phyloP scores from a whole-genome alignment of 2,888 invertebrate species.

The Polydrusus pterygomalis region DNA sequence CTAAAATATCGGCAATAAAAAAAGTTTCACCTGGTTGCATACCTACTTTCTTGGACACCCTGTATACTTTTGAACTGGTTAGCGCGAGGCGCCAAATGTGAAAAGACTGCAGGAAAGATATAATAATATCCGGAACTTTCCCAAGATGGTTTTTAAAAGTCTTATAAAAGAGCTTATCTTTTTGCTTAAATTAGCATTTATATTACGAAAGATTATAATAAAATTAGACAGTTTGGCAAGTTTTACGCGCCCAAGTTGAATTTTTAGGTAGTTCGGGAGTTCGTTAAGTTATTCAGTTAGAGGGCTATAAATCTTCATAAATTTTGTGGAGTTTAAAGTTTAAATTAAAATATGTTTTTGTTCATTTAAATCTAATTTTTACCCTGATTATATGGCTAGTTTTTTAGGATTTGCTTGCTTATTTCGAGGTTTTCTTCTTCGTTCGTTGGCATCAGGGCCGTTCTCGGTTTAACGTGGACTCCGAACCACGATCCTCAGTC shows the following conservation, averaged over 20 bases:
- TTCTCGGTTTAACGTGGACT: too few species aligned
- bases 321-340: constrained; percentile 26
- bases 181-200: constrained; percentile 43
- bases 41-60: too few species aligned
- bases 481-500: too few species aligned
- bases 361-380: constrained; percentile 16
- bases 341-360: constrained; percentile 10
- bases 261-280: constrained; percentile 31
- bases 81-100: background rate
- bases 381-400: background rate
- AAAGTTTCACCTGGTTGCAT: too few species aligned
- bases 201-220: constrained; percentile 46
- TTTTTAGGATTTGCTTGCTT: too few species aligned
- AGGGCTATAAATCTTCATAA: constrained; percentile 27
- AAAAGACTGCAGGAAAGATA: too few species aligned
- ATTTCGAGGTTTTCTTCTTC: too few species aligned
- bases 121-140: constrained; percentile 21
- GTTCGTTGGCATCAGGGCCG: too few species aligned
- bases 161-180: constrained; percentile 35
- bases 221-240: constrained; percentile 45
- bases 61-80: too few species aligned
- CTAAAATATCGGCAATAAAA: too few species aligned
- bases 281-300: constrained; percentile 30
- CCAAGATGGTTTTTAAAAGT: constrained; percentile 25
- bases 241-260: constrained; percentile 23